Conservation (phyloP, 1,140 invertebrate genomes). For the Zaprionus kolodkinae region DNA sequence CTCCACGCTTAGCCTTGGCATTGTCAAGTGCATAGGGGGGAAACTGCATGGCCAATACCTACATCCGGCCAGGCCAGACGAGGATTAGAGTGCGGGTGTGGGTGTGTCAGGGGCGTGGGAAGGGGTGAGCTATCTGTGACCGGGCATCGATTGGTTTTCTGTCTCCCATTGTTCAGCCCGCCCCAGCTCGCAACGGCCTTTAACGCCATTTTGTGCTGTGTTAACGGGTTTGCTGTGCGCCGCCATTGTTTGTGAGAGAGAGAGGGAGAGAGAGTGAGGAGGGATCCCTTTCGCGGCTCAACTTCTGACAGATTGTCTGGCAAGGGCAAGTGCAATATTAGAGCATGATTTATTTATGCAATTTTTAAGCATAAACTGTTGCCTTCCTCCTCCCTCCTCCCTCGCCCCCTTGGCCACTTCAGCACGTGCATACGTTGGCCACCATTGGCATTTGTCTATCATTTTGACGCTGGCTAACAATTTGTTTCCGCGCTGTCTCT, state of each 20-base stretch:
- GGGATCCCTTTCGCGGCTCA: background rate
- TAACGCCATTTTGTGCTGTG: constrained; percentile 79
- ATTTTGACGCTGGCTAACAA: constrained; percentile 67
- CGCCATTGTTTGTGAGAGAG: constrained; percentile 41
- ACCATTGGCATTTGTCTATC: constrained; percentile 73
- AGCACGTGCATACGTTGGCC: background rate
- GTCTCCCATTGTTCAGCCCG: constrained; percentile 35
- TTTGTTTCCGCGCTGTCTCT: constrained; percentile 52
- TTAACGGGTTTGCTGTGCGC: constrained; percentile 36
- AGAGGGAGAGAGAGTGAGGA: too few relatives aligned
- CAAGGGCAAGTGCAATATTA: constrained; percentile 83
- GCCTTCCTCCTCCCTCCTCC: constrained; percentile 2
- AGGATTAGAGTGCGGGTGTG: constrained; percentile 44
- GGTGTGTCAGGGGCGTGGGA: background rate
- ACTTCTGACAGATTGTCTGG: constrained; percentile 77
- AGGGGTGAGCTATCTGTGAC: constrained; percentile 65
- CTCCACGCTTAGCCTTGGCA: constrained; percentile 11
- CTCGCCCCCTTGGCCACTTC: background rate
- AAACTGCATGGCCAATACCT: constrained; percentile 22
- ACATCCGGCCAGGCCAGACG: constrained; percentile 2
- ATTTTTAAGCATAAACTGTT: constrained; percentile 73
- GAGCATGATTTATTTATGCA: constrained; percentile 84
- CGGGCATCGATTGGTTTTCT: constrained; percentile 72
- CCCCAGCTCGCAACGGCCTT: constrained; percentile 73
- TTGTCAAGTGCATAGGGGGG: constrained; percentile 63